Evolutionary conservation across 2,888 invertebrate species (phyloP), one percentile per base, ranked within the genome.

Genomic region (Elysia crispata): DNA sequence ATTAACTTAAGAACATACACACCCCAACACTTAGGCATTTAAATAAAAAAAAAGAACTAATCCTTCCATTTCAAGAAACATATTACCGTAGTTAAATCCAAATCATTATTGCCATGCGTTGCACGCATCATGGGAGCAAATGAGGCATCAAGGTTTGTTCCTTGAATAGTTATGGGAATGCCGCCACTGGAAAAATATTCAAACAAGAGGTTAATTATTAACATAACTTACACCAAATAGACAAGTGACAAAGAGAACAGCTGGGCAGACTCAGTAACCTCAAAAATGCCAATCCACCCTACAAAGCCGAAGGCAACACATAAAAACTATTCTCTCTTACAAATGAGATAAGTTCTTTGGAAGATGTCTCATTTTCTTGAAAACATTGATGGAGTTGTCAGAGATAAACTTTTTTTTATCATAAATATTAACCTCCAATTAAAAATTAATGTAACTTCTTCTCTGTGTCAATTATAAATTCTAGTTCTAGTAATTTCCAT

Each of bases 111-210:
- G 13, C 28, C 64, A 49, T 70, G 50, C 3, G 74, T 76, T 76
- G 41, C 83, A 23, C 28, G 73, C 70, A 85, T 41, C 6, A 74
- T 5, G 6, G 85, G 85, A 11, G 23, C 13, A 6, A 73, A 82
- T 31, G 83, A 83, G 15, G 85, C 78, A 82, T 92, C 84, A 18
- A 92, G 85, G 80, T 92, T 88, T 15, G 78, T 82, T 1, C 92
- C 92, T 1, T 30, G 82, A 0, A 92, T 87, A 0, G 86, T 89
- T 6, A 92, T 84, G 20, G 80, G 84, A n/a, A 88, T 87, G 1
- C 90, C 90, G 0, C 91, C 90, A 84, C 90, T 91, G 84, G n/a
- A 84, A 77, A 20, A 60, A 49, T 25, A 72, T 25, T n/a, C 23
- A 41, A n/a, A n/a, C n/a, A 3, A 25, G n/a, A 41, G 33, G 30